Evolutionary conservation across 2,113 vertebrate species (phyloP).

Genomic region (Hydropotes inermis): DNA sequence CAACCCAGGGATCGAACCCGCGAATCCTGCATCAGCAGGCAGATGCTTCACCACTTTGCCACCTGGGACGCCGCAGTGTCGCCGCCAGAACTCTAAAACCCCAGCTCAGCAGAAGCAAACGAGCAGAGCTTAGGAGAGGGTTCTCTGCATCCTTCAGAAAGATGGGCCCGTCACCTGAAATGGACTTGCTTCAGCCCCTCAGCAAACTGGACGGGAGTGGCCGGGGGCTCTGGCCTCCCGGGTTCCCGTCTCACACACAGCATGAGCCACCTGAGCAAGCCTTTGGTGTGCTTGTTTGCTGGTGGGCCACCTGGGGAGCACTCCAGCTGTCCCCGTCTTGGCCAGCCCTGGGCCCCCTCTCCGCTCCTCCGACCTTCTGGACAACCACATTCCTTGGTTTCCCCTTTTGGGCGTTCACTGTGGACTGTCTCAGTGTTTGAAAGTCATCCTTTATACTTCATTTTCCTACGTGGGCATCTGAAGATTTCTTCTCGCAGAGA

Average conservation of each 20-base stretch:
- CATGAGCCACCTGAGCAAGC: background rate
- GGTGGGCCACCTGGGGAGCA: rapidly evolving
- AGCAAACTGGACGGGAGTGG: background rate
- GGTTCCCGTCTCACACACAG: background rate
- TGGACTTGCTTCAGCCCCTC: background rate
- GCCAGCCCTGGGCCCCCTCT: background rate
- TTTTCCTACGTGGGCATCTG: background rate
- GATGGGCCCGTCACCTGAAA: background rate
- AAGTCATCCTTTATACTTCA: background rate
- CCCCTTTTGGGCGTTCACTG: background rate
- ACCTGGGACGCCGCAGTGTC: rapidly evolving
- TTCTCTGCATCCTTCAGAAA: background rate
- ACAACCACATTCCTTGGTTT: background rate
- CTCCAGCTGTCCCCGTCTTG: background rate
- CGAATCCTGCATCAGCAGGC: rapidly evolving
- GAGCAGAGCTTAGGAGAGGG: background rate
- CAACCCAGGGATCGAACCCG: background rate
- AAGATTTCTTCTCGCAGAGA: background rate
- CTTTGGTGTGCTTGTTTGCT: rapidly evolving
- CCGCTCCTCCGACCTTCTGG: background rate
- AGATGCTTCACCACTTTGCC: background rate
- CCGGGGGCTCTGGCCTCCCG: rapidly evolving
- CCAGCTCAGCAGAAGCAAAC: background rate
- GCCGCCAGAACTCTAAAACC: background rate
- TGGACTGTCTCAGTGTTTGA: background rate